phyloP scores from a whole-genome alignment of 2,888 invertebrate genomes.

The Pristionchus arcanus region DNA sequence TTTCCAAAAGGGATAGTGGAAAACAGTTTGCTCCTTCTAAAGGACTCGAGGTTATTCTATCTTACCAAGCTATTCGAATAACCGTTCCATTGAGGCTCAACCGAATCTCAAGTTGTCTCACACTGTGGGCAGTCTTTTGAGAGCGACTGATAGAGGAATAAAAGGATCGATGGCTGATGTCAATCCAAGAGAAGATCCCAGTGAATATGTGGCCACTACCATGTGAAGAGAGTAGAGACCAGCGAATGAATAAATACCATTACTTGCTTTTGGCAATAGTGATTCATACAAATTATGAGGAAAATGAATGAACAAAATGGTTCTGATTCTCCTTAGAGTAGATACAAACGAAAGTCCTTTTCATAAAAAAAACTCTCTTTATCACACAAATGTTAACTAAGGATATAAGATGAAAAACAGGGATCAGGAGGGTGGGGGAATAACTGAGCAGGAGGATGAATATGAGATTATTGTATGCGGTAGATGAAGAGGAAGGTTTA shows the following conservation, averaged over 20 bases:
- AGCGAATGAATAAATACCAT: neutral
- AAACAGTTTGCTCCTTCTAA: conserved; percentile 23
- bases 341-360: no score
- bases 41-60: neutral
- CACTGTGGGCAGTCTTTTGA: conserved; percentile 14
- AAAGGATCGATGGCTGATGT: conserved; percentile 47
- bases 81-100: neutral
- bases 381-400: no score
- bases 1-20: conserved; percentile 6
- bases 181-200: conserved; percentile 13
- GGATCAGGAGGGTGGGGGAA: no score
- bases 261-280: no score
- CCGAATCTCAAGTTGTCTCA: conserved; percentile 40
- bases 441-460: no score
- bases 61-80: neutral
- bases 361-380: no score
- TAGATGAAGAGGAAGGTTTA: no score
- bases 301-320: no score
- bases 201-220: conserved; percentile 13
- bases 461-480: no score
- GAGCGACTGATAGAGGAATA: conserved; percentile 39
- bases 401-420: no score
- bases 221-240: neutral
- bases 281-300: no score
- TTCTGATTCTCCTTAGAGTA: no score